These are phyloP conservation scores for Corythornis leucogaster DNA, from an alignment of 2,797 vertebrate species.

Conservation along the genomic window DNA sequence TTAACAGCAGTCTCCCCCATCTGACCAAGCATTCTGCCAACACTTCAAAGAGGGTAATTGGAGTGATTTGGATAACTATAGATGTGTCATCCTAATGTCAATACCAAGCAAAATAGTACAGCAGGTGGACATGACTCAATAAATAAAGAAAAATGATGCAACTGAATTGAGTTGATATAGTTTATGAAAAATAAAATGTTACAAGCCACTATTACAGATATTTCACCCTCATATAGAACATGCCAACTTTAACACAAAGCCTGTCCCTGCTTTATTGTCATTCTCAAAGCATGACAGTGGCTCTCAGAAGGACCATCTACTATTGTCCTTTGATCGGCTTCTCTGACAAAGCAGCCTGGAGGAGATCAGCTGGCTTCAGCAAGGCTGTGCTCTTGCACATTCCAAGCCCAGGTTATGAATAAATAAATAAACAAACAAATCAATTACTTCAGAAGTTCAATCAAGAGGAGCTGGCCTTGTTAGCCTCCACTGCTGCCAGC, in stretches of 20 bases:
- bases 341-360: background rate
- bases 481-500: background rate
- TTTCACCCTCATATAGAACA: background rate
- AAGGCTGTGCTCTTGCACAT: fast-evolving
- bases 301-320: background rate
- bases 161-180: background rate
- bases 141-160: background rate
- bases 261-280: background rate
- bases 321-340: background rate
- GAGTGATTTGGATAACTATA: background rate
- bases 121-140: background rate
- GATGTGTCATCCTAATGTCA: background rate
- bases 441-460: background rate
- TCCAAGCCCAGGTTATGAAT: background rate
- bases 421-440: background rate
- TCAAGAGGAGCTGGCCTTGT: background rate
- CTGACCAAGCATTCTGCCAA: background rate
- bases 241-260: background rate
- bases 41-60: background rate
- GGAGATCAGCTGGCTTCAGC: background rate
- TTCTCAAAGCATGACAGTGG: background rate
- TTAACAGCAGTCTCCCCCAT: background rate
- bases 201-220: background rate
- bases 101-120: background rate
- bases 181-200: background rate